Evolutionary conservation across 2,113 vertebrate genomes (phyloP), one percentile per base, ranked within the genome.

Genomic region (Hypomesus transpacificus): DNA sequence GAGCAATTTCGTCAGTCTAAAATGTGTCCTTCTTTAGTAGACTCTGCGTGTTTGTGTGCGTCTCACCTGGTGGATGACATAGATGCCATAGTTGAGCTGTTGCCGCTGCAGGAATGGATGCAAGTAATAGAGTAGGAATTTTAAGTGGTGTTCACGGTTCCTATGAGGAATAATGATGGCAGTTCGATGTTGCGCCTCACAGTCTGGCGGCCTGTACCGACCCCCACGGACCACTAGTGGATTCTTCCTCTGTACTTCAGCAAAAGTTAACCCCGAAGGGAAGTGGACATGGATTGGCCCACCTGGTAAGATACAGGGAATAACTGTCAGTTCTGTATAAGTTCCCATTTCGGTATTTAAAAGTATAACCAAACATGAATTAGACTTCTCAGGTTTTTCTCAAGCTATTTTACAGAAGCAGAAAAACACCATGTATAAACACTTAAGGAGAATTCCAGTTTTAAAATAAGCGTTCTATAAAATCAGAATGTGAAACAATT

Each of bases 71-170:
- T 95, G 93, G 69, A 95, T 92, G 79, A 94, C 14, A 18, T 93
- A 95, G 5, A 94, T 92, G 14, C 91, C 87, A 16, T 93, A 94
- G 62, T 80, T 87, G 34, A 95, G 90, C 82, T 93, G 93, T 66
- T 94, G 93, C 2, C 86, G 74, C 88, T 93, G 93, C 46, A 95
- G 87, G 69, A 94, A 94, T 0, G 93, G 92, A 21, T 94, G 92
- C 16, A 94, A 82, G 68, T 92, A 90, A 81, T 92, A 94, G 2
- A 94, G 91, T 5, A 95, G 84, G 82, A 91, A 91, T 81, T 90
- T 91, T 0, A 93, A 88, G 76, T 94, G 92, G 61, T 91, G 87
- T 53, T 91, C 91, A 7, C 93, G 56, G 80, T 87, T 88, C n/a
- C 87, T 87, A 86, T 92, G 91, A 16, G 93, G 92, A n/a, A 93